Conservation (phyloP, 2,113 vertebrate genomes). For the Perca schrenkii region DNA sequence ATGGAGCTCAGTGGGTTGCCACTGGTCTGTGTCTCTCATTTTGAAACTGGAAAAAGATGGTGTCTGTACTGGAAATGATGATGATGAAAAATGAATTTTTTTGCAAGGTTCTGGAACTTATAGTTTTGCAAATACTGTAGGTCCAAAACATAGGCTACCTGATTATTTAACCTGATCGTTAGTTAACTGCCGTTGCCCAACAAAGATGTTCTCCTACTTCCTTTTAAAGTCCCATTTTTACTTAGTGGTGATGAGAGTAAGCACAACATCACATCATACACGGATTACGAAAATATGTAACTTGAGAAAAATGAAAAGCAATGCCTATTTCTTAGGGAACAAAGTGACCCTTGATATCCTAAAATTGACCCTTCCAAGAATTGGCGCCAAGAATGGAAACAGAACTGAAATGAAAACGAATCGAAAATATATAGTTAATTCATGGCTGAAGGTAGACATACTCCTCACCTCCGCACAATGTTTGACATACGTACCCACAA, state of each 20-base stretch:
- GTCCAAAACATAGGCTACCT: too few species aligned
- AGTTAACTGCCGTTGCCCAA: neutral
- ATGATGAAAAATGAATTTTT: too few species aligned
- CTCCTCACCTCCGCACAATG: neutral
- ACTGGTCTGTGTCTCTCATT: neutral
- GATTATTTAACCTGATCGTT: neutral
- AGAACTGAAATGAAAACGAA: conserved; percentile 54
- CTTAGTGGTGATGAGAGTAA: neutral
- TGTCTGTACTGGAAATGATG: neutral
- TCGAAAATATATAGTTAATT: neutral
- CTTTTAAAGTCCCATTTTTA: neutral
- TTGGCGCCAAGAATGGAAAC: conserved; percentile 61
- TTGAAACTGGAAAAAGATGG: neutral
- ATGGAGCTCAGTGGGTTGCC: neutral
- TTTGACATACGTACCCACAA: conserved; percentile 72
- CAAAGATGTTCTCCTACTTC: neutral
- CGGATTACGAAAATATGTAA: neutral
- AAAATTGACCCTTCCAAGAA: conserved; percentile 45
- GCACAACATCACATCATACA: neutral
- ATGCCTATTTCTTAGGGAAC: neutral
- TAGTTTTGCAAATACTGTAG: too few species aligned
- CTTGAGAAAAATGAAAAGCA: neutral
- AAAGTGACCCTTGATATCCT: neutral
- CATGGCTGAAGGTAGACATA: neutral
- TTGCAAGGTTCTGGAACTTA: neutral